Conservation (phyloP, 2,113 vertebrate species). For the Nematolebias whitei region DNA sequence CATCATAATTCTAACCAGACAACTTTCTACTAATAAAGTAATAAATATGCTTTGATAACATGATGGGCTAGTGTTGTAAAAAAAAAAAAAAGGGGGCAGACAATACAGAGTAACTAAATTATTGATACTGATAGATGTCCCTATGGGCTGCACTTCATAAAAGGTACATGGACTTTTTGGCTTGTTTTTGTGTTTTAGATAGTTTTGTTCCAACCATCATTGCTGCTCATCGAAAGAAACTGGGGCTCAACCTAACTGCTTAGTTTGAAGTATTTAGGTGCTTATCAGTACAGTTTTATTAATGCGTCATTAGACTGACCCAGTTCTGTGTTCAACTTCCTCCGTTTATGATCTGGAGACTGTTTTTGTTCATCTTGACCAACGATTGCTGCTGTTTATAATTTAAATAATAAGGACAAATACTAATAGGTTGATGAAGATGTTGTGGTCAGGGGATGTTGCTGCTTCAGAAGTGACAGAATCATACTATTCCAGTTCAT, state of each 20-base stretch:
- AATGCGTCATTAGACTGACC: background rate
- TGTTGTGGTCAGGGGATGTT: background rate
- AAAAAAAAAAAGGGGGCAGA: no score
- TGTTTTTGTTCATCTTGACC: constrained; percentile 14
- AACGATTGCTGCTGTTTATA: background rate
- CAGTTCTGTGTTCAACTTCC: constrained; percentile 4
- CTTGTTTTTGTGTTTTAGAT: no score
- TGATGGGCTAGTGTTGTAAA: no score
- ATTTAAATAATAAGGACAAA: constrained; percentile 17
- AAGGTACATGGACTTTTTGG: no score
- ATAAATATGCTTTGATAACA: no score
- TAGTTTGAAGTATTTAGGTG: background rate
- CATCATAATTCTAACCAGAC: no score
- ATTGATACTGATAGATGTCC: no score
- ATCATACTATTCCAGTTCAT: no score
- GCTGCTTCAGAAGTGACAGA: background rate
- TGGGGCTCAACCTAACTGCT: background rate
- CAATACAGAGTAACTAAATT: no score
- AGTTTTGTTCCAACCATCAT: background rate
- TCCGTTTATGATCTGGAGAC: background rate
- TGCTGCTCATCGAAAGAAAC: background rate
- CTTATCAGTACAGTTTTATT: background rate
- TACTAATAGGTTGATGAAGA: background rate
- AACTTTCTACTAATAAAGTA: no score
- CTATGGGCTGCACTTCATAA: no score